Evolutionary conservation across 2,888 invertebrate genomes (phyloP), one percentile per base, ranked within the genome.

Genomic region (Dryomyza anilis): DNA sequence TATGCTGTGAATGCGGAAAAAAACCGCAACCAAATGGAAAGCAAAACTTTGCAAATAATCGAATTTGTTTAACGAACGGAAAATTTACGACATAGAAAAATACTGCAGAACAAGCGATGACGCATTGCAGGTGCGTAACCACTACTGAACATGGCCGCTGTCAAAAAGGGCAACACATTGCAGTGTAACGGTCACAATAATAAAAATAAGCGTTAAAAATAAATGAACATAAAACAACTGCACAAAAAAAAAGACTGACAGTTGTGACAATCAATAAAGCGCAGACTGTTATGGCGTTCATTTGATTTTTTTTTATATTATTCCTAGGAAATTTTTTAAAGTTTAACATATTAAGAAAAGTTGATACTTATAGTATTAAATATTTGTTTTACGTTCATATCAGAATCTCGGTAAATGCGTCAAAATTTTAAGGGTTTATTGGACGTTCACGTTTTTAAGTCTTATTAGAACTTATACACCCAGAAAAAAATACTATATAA

Each of bases 111-210:
- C 59, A 67, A 71, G 69, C 68, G 85, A 87, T 91, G 91, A 90
- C 91, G 91, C 91, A 91, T 91, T 91, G 91, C 91, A 91, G 92
- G 91, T 91, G 89, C 89, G 88, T 87, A 86, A 52, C 21, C 52
- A 52, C n/a, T n/a, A n/a, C 52, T 16, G 16, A 52, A 52, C 52
- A 52, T 7, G 52, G 25, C 25, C 29, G 16, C 29, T n/a, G 16
- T 29, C 1, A 52, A 25, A 21, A 50, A 5, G 1, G 25, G 6
- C 27, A n/a, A 14, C 12, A n/a, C 25, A 52, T n/a, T n/a, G n/a
- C n/a, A n/a, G n/a, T n/a, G 27, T 7, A 16, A 43, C 2, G 19
- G 7, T 16, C 1, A 43, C 1, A 16, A 43, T 16, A 43, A 43
- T 16, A 16, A 43, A n/a, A 43, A 43, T 19, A 39, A 36, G 2